Base-by-base conservation (phyloP, 2,888 invertebrate genomes). In the Resseliella maxima region DNA sequence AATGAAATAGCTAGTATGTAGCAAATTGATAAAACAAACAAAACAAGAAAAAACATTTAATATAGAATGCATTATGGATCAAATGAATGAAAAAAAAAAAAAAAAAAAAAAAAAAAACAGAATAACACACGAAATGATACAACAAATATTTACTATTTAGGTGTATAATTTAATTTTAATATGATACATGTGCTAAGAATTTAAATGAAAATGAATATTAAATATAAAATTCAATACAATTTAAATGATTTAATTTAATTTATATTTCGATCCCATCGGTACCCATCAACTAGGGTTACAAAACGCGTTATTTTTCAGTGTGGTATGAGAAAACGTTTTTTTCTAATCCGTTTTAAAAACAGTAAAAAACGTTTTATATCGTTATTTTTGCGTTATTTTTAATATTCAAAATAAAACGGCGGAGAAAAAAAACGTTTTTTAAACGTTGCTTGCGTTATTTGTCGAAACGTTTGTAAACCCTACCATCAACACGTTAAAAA, bases 121-220 rank as follows among this genome's bases (percentile, higher is more conserved):
- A n/a, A 59, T 24, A 59, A 59, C 59, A 59, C 59, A 59, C n/a
- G 59, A 50, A 59, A 59, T 59, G 59, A 59, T 59, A 59, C 46
- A 59, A 59, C 12, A 27, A 24, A 15, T 50, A 50, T 50, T 50
- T 10, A 50, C 18, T 21, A 59, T 59, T 31, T 72, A 72, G 31
- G 72, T 72, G 72, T 72, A 72, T 72, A 72, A 72, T 72, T 72
- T 72, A 72, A 72, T 72, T 72, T 72, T 72, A 72, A 72, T 72
- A 31, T 72, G 59, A 59, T 59, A 59, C 5, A 59, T 59, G 59
- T 59, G 59, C 59, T 59, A 59, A 59, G 59, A n/a, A 59, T 59
- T 35, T 72, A 72, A 72, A 72, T 3, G 50, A 72, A 31, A 72
- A 72, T 31, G 15, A 72, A 35, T 31, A 72, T 72, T 72, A 31